Evolutionary conservation across 2,888 invertebrate species (phyloP).

Genomic region (Aleiodes testaceus): DNA sequence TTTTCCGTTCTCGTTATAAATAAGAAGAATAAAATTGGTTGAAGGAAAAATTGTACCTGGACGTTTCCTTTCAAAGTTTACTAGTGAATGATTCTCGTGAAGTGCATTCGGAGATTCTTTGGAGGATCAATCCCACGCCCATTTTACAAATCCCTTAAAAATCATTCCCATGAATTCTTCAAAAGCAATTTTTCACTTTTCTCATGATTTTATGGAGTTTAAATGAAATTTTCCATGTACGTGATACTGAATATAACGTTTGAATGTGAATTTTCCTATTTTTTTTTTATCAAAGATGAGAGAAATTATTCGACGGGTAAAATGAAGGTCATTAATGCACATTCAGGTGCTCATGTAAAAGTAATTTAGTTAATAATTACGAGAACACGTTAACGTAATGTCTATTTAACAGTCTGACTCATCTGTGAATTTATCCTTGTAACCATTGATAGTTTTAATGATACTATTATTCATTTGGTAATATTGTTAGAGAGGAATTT

Average conservation of each 20-base stretch:
- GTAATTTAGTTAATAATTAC: conserved; percentile 28
- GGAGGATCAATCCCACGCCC: conserved; percentile 16
- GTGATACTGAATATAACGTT: conserved; percentile 1
- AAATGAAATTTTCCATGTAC: neutral
- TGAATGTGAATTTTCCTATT: too few relatives aligned
- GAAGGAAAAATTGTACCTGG: conserved; percentile 1
- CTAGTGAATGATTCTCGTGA: conserved; percentile 7
- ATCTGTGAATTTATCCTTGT: conserved; percentile 25
- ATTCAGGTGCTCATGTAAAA: conserved; percentile 9
- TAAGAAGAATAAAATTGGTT: neutral
- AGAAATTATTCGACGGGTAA: conserved; percentile 3
- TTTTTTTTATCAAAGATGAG: neutral
- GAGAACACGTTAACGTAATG: conserved; percentile 16
- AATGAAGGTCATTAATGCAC: conserved; percentile 30
- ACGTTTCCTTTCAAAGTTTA: conserved; percentile 1
- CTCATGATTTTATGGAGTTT: neutral
- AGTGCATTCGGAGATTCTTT: neutral
- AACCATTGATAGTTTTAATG: conserved; percentile 26
- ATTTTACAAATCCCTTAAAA: neutral
- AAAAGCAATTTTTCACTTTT: neutral
- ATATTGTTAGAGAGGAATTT: neutral
- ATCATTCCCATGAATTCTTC: neutral
- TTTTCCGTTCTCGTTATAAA: conserved; percentile 20
- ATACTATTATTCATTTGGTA: conserved; percentile 2
- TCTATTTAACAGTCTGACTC: conserved; percentile 14